Evolutionary conservation across 2,113 vertebrate species (phyloP), one percentile per base, ranked within the genome.

Genomic region (Thamnaconus septentrionalis): DNA sequence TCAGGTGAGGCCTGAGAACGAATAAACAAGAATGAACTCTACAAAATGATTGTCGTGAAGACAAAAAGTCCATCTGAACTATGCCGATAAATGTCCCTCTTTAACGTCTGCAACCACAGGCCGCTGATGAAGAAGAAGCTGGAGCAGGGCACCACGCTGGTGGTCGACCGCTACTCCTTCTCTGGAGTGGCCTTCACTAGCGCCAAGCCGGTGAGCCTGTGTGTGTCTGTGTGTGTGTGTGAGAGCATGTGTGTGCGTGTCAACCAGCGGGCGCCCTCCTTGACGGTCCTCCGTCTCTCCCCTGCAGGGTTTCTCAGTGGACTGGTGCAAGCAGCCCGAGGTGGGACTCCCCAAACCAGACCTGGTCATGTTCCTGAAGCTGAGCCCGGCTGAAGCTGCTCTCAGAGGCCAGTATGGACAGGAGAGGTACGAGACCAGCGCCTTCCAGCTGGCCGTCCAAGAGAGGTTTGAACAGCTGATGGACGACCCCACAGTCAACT

Each of bases 101-200:
- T 45, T 45, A 7, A 8, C 61, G 4, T 6, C 41, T 66, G 4
- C 64, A 8, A 41, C 52, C 41, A 5, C 76, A 93, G 91, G 63
- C 92, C 91, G 66, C 18, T 77, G 4, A 91, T 93, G 45, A 92
- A 90, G 67, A 88, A 93, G 75, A 98, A 95, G 54, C 73, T 99
- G 41, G 87, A 80, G n/a, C 90, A 95, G 56, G 97, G 97, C 3
- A 42, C 93, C 73, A 97, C 91, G 0, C 88, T 99, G 0, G 87
- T 99, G 4, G 90, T 98, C 50, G 97, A 99, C 73, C 87, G 97
- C 53, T 98, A 99, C 0, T 96, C 96, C 4, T 99, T 99, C 85
- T 99, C 97, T 10, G 97, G 97, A 41, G 97, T 90, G 2, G 97
- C 97, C 64, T 98, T 97, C 85, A 97, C 95, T 4, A 93, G 94